Evolutionary conservation across 2,888 invertebrate genomes (phyloP).

Genomic region (Iselma pallidipennis): DNA sequence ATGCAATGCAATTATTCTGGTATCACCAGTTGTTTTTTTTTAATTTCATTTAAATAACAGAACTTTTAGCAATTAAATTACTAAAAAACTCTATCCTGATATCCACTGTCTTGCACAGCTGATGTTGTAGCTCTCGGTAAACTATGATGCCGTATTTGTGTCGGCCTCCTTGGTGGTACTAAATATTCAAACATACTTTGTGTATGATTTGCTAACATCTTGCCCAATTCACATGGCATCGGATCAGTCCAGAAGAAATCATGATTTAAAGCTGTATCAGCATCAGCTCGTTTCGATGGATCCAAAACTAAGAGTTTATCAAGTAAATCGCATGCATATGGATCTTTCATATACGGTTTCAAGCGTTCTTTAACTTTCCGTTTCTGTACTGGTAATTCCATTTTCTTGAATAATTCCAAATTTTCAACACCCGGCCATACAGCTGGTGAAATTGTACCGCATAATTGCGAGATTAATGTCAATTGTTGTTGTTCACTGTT

Average conservation of each 20-base stretch:
- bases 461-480: constrained; percentile 91
- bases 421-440: constrained; percentile 94
- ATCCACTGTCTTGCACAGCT: constrained; percentile 73
- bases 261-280: constrained; percentile 93
- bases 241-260: constrained; percentile 99
- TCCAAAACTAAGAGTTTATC: constrained; percentile 91
- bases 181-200: constrained; percentile 96
- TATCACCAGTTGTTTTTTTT: no score
- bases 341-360: constrained; percentile 88
- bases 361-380: constrained; percentile 81
- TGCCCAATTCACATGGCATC: constrained; percentile 87
- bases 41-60: neutral
- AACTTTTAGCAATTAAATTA: neutral
- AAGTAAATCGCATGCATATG: constrained; percentile 88
- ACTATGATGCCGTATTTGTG: constrained; percentile 67
- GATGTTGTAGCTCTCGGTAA: constrained; percentile 60
- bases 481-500: constrained; percentile 96
- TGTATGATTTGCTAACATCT: constrained; percentile 89
- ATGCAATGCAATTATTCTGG: neutral
- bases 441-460: constrained; percentile 92
- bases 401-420: constrained; percentile 83
- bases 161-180: constrained; percentile 73
- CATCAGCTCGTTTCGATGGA: constrained; percentile 85
- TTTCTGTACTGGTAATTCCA: constrained; percentile 87
- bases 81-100: constrained; percentile 85